Base-by-base conservation (phyloP, 1,140 invertebrate species). In the Drosophila suzukii region DNA sequence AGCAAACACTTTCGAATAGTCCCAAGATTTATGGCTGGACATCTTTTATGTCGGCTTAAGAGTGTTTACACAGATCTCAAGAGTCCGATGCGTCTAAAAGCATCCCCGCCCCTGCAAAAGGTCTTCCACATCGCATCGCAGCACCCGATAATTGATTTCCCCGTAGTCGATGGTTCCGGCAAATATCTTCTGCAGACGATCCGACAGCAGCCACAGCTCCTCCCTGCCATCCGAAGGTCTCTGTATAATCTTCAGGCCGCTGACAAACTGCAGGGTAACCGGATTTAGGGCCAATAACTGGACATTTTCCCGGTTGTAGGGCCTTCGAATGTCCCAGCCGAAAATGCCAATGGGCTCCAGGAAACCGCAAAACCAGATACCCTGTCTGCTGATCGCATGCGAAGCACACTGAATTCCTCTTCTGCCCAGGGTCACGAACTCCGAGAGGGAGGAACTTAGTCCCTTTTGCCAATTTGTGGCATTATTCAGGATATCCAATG, bases 171-270 rank as follows among this genome's bases (percentile, higher is more conserved):
- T 78, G 0, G 93, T 93, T 13, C 93, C 94, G 4, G 92, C 94
- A 93, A 95, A 95, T 11, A 94, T 93, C 88, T 94, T 95, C 81
- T 96, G 74, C 20, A 81, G 68, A 13, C 78, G 62, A 73, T 91
- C 77, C n/a, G 74, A 81, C 11, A 90, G 38, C 51, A 81, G 54
- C 72, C 89, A 81, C 8, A 88, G 72, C 7, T 80, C 84, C 36
- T 89, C 73, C 15, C 39, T 30, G 2, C 74, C 74, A 8, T 94
- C 94, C 41, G 93, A 92, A 3, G 92, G 82, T 17, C 94, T 93
- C 4, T 81, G 93, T 1, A 95, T 85, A 4, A 96, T 85, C 93
- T 96, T 96, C 6, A 96, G 62, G 12, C 95, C 95, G 61, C 95
- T 95, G 0, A 94, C 92, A 76, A 96, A 96, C 75, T 95, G 94